Evolutionary conservation across 2,797 vertebrate species (phyloP).

Genomic region (Anomalospiza imberbis): DNA sequence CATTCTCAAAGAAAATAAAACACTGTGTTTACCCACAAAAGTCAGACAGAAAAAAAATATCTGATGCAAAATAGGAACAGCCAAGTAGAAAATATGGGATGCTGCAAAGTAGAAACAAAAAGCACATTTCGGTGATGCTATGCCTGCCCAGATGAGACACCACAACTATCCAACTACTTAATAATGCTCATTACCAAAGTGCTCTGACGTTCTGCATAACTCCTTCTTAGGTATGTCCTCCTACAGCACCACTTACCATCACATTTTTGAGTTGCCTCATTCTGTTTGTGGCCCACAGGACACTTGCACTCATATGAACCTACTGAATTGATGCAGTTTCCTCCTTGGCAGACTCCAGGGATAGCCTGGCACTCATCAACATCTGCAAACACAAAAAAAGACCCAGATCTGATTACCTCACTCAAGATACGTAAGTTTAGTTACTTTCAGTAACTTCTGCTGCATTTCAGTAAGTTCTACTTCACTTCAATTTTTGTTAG

Average conservation of each 20-base stretch:
- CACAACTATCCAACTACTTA: neutral
- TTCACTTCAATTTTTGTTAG: neutral
- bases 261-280: constrained; percentile 75
- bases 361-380: constrained; percentile 82
- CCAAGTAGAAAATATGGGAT: neutral
- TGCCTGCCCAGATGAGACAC: neutral
- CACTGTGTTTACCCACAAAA: neutral
- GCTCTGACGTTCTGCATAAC: neutral
- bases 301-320: constrained; percentile 79
- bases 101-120: neutral
- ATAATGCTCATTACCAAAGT: neutral
- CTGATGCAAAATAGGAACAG: neutral
- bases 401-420: neutral
- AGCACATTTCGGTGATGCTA: neutral
- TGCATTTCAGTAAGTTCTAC: neutral
- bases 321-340: constrained; percentile 79
- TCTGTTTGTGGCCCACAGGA: constrained; percentile 74
- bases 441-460: neutral
- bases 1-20: neutral
- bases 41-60: neutral
- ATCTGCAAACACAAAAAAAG: constrained; percentile 64
- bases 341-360: constrained; percentile 78
- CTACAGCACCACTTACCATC: constrained; percentile 67
- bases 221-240: neutral
- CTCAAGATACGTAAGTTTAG: neutral